Conservation (phyloP, 2,797 vertebrate genomes). For the Columba guinea region DNA sequence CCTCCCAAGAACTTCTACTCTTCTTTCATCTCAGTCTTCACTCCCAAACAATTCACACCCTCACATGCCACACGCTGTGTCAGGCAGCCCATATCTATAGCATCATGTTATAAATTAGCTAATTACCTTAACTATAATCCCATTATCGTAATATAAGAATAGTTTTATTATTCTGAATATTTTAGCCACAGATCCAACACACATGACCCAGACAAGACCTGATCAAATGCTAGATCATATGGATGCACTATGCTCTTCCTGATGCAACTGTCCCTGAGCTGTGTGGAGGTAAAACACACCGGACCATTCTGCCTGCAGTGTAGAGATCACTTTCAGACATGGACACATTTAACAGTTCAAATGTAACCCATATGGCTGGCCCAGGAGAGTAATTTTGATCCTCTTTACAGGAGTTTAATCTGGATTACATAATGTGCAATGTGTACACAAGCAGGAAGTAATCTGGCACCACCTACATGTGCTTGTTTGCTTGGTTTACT, state of each 20-base stretch:
- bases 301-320: not conserved
- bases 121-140: not conserved
- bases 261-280: not conserved
- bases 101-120: not conserved
- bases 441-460: not conserved
- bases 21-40: not conserved
- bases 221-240: not conserved
- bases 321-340: not conserved
- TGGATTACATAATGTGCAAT: not conserved
- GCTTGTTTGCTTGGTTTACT: not conserved
- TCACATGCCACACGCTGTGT: not conserved
- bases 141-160: not conserved
- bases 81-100: not conserved
- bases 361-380: not conserved
- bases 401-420: not conserved
- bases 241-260: not conserved
- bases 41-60: not conserved
- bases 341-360: not conserved
- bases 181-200: not conserved
- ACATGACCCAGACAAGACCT: not conserved
- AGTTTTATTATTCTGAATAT: not conserved
- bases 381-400: not conserved
- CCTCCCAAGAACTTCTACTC: not conserved
- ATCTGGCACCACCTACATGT: not conserved
- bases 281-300: not conserved